Evolutionary conservation across 2,797 vertebrate genomes (phyloP).

Genomic region (Mico argentatus): DNA sequence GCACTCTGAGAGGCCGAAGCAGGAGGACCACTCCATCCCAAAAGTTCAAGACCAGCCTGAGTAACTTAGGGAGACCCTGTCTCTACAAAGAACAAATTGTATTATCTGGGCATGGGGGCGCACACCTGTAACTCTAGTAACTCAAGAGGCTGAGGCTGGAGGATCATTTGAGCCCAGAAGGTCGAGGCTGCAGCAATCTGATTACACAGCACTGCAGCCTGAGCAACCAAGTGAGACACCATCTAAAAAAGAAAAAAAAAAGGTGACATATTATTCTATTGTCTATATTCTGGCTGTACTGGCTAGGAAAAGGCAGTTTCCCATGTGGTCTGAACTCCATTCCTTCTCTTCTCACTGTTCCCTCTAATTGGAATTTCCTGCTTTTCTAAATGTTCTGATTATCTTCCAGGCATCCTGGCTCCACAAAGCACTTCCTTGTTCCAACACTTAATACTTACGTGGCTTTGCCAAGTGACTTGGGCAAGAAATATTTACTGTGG

Average conservation of each 20-base stretch:
- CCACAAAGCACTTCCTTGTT: background rate
- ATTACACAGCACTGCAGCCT: background rate
- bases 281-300: background rate
- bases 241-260: background rate
- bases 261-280: background rate
- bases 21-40: background rate
- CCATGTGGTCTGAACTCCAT: background rate
- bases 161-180: background rate
- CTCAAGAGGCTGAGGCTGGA: background rate
- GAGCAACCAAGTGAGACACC: background rate
- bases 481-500: background rate
- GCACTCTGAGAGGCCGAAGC: background rate
- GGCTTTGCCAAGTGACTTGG: background rate
- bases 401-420: background rate
- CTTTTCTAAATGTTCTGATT: slow-evolving; percentile 19
- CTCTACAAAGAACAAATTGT: background rate
- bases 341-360: background rate
- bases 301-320: background rate
- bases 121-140: background rate
- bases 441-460: background rate
- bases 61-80: background rate
- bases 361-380: background rate
- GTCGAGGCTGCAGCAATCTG: background rate
- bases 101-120: background rate
- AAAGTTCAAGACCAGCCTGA: background rate